Evolutionary conservation across 2,113 vertebrate species (phyloP), one percentile per base, ranked within the genome.

Genomic region (Megaceryle torquata): DNA sequence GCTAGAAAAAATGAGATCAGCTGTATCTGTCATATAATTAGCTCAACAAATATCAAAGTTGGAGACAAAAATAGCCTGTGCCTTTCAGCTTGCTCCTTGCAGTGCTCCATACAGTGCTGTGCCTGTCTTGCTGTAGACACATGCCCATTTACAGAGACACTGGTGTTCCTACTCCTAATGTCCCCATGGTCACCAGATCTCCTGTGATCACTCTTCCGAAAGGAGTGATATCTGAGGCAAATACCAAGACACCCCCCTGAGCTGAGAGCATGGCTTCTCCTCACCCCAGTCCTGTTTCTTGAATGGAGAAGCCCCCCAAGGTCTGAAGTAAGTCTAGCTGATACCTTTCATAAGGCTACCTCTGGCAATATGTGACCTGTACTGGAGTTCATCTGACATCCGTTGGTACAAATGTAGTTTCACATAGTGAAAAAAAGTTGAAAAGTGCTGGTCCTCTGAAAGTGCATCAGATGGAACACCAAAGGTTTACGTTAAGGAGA

Each of bases 351-450:
- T 53, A n/a, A 41, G 25, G 44, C 31, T 14, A 21, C 21, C 17
- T 88, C 0, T 44, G 56, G 61, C 31, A 26, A 2, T 33, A 51
- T 0, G 0, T 19, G 29, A n/a, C 25, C 37, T 70, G 16, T 33
- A 9, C 33, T 61, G 31, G 29, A 69, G 35, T n/a, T 53, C 29
- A 57, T 29, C 51, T 82, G 70, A 8, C 19, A 19, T 44, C 13
- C 37, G 63, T 70, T 28, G 20, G 15, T 75, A 41, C 16, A 70
- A 77, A 84, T 15, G 8, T 70, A 33, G 41, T 65, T 82, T 70
- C 44, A 61, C 39, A 28, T 16, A 61, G 13, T 11, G 56, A 25
- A 83, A 86, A 39, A 19, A 21, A 17, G 56, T 22, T 57, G 48
- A 63, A 39, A 69, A 60, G 33, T 28, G 7, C 13, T 46, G 10